A percentile compares a stretch with the other conserved stretches of the same genome.
phyloP scores from a whole-genome alignment of 2,113 vertebrate species.

The Gadus macrocephalus region DNA sequence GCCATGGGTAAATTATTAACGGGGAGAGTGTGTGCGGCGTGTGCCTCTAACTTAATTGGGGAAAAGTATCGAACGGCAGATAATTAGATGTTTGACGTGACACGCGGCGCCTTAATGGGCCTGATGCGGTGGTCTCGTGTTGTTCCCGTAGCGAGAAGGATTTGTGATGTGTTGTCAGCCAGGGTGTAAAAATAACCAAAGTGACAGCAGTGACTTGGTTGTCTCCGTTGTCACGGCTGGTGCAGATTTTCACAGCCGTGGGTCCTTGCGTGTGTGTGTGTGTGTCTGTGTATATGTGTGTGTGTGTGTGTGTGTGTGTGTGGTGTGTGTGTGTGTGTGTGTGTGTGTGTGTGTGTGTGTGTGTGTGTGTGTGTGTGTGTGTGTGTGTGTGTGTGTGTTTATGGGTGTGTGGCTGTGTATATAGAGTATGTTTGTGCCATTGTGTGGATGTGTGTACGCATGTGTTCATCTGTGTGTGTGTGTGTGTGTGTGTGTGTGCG shows the following conservation, averaged over 20 bases:
- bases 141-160: constrained; percentile 70
- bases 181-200: constrained; percentile 74
- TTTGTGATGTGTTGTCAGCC: constrained; percentile 73
- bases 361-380: constrained; percentile 30
- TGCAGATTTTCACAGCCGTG: constrained; percentile 70
- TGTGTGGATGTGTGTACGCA: too few species aligned
- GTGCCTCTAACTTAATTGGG: constrained; percentile 63
- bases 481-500: constrained; percentile 43
- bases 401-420: too few species aligned
- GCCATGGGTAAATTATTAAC: constrained; percentile 39
- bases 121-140: constrained; percentile 72
- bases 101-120: constrained; percentile 69
- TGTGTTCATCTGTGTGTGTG: background rate
- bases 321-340: background rate
- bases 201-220: constrained; percentile 75
- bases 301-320: too few species aligned
- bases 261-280: constrained; percentile 43
- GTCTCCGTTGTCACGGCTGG: constrained; percentile 71
- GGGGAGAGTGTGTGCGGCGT: constrained; percentile 47
- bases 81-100: constrained; percentile 74
- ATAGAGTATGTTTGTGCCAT: too few species aligned
- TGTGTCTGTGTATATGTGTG: too few species aligned
- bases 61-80: constrained; percentile 67
- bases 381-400: too few species aligned
- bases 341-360: constrained; percentile 41